Conservation (phyloP, 2,113 vertebrate genomes). For the Pygoscelis adeliae region DNA sequence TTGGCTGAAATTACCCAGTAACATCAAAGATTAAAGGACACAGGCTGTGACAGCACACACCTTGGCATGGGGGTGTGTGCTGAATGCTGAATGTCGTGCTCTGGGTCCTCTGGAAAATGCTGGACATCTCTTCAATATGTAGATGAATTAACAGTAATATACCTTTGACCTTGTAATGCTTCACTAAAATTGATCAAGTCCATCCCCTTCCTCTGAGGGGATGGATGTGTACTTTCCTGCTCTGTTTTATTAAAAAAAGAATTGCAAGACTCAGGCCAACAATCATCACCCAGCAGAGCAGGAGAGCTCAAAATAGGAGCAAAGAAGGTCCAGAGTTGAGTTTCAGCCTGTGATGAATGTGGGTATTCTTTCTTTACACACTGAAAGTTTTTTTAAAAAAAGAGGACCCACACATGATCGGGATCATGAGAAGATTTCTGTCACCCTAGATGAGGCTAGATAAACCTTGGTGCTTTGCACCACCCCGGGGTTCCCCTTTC, state of each 20-base stretch:
- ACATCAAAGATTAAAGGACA: not conserved
- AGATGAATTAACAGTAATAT: not conserved
- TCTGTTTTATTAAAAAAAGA: not conserved
- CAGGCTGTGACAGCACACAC: not conserved
- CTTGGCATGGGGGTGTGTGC: not conserved
- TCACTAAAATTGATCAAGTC: not conserved
- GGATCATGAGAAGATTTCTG: not conserved
- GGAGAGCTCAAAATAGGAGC: not conserved
- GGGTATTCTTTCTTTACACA: not conserved
- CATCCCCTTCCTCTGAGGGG: not conserved
- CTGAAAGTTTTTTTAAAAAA: not conserved
- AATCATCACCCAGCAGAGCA: not conserved
- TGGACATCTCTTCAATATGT: not conserved
- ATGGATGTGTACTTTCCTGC: not conserved
- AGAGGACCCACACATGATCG: fast-evolving
- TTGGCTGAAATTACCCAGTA: not conserved
- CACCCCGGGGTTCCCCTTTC: not conserved
- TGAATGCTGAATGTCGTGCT: not conserved
- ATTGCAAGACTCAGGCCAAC: not conserved
- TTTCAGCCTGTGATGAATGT: not conserved
- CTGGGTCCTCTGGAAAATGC: not conserved
- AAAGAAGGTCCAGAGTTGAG: not conserved
- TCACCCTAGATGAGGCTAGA: not conserved
- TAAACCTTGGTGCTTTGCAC: not conserved
- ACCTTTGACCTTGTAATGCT: not conserved